Evolutionary conservation across 2,888 invertebrate genomes (phyloP).

Genomic region (Brenthis hecate): DNA sequence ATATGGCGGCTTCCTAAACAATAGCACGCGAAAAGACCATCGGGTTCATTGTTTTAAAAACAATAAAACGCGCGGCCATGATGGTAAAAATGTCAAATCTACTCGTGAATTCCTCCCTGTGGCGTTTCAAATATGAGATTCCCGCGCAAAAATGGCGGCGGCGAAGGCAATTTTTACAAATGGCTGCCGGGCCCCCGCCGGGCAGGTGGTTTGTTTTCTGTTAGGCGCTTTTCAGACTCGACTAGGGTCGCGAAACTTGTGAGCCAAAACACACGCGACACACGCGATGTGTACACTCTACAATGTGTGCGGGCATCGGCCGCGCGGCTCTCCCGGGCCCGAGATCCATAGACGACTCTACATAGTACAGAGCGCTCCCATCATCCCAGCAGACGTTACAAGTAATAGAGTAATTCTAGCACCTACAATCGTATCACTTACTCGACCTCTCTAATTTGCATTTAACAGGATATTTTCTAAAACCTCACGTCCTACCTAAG

Average conservation of each 20-base stretch:
- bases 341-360: not conserved
- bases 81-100: conserved; percentile 71
- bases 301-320: not conserved
- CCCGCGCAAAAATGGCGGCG: conserved; percentile 80
- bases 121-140: conserved; percentile 78
- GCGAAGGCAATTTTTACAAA: conserved; percentile 80
- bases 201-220: conserved; percentile 63
- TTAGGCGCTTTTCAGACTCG: conserved; percentile 44
- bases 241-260: conserved; percentile 38
- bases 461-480: conserved; percentile 69
- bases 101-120: conserved; percentile 70
- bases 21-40: conserved; percentile 65
- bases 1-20: conserved; percentile 74
- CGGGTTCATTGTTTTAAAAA: conserved; percentile 75
- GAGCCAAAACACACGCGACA: conserved; percentile 33
- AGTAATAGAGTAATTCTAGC: conserved; percentile 57
- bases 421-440: conserved; percentile 59
- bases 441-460: conserved; percentile 67
- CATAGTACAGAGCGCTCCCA: not conserved
- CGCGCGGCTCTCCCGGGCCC: not conserved
- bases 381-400: conserved; percentile 16
- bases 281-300: conserved; percentile 19
- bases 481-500: conserved; percentile 69
- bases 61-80: conserved; percentile 72
- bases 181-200: conserved; percentile 73